These are phyloP conservation scores for Crematogaster levior DNA, from an alignment of 2,888 invertebrate genomes.

Conservation along the genomic window DNA sequence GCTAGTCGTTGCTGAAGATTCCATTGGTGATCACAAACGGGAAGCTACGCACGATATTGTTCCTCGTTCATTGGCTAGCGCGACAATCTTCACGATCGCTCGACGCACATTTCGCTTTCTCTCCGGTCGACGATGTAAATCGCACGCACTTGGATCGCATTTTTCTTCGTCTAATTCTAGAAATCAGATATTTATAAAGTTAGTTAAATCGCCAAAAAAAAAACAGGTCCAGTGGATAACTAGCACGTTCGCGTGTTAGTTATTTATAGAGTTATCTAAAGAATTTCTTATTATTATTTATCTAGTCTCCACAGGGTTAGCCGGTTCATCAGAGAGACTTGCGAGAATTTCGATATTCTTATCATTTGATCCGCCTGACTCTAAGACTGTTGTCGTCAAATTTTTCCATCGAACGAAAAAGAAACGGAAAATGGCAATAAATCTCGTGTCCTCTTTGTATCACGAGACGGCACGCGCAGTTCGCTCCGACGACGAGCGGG, in stretches of 20 bases:
- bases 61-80: slow-evolving; percentile 25
- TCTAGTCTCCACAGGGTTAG: neutral
- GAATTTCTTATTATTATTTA: neutral
- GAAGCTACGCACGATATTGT: slow-evolving; percentile 34
- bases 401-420: slow-evolving; percentile 12
- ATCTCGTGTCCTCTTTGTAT: slow-evolving; percentile 70
- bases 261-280: slow-evolving; percentile 3
- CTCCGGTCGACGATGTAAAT: slow-evolving; percentile 1
- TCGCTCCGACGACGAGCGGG: slow-evolving; percentile 16
- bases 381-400: neutral
- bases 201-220: neutral
- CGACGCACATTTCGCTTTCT: slow-evolving; percentile 3
- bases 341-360: neutral
- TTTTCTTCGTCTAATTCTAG: slow-evolving; percentile 12
- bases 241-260: neutral
- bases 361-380: neutral
- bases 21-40: slow-evolving; percentile 58
- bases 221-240: neutral
- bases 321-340: slow-evolving; percentile 4
- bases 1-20: slow-evolving; percentile 60
- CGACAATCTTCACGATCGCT: slow-evolving; percentile 12
- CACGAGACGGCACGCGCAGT: neutral
- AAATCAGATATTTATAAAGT: slow-evolving; percentile 7
- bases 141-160: slow-evolving; percentile 4
- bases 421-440: slow-evolving; percentile 74